These are phyloP conservation scores for Dendronephthya gigantea DNA, from an alignment of 64 coral and sea anemone genomes.

Conservation along the genomic window DNA sequence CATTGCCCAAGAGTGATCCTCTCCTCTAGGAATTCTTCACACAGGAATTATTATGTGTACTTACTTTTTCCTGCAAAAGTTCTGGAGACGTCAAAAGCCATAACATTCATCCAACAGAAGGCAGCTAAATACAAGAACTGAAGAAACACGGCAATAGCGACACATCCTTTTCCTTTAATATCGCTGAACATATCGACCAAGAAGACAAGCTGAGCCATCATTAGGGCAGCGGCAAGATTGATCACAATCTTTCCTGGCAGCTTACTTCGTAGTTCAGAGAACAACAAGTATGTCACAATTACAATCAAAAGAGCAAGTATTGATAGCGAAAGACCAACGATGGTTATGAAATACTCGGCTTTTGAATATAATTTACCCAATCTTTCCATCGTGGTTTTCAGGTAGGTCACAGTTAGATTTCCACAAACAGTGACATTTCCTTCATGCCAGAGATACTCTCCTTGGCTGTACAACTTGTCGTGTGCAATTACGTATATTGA, in stretches of 20 bases:
- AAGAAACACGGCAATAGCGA: background rate
- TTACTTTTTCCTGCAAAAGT: constrained; percentile 10
- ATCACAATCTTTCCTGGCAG: background rate
- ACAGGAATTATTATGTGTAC: no score
- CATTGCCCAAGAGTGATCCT: background rate
- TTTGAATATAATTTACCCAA: background rate
- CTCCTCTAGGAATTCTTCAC: background rate
- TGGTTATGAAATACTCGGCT: background rate
- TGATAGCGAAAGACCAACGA: background rate
- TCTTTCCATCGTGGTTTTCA: background rate
- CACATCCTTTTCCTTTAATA: background rate
- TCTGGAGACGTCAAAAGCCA: background rate
- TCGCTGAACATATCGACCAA: background rate
- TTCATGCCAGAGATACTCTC: background rate
- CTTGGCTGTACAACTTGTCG: background rate
- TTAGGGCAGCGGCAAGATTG: background rate
- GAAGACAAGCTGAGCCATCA: background rate
- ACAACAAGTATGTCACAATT: background rate
- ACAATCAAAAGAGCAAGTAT: background rate
- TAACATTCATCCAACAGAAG: constrained; percentile 4
- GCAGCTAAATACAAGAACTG: background rate
- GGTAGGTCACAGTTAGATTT: background rate
- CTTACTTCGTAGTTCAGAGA: background rate
- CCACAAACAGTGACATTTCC: background rate
- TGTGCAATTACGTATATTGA: background rate